phyloP scores from a whole-genome alignment of 2,113 vertebrate genomes.

The Myrmophylax atrothorax region DNA sequence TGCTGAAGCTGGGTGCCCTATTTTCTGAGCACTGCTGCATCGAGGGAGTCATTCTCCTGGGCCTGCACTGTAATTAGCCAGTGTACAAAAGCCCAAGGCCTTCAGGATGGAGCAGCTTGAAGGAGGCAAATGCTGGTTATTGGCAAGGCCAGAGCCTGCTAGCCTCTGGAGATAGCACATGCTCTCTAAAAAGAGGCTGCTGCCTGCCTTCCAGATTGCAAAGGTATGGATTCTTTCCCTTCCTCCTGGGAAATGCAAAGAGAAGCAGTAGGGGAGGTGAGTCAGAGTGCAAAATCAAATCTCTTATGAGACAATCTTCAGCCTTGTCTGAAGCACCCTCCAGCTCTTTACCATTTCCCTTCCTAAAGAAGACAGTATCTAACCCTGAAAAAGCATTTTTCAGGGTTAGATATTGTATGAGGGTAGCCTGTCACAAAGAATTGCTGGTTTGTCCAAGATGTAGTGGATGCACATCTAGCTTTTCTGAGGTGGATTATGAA shows the following conservation, averaged over 20 bases:
- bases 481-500: not conserved
- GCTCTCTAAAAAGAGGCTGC: not conserved
- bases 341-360: not conserved
- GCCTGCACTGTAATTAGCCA: not conserved
- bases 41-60: fast-evolving
- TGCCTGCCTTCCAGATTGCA: not conserved
- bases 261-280: not conserved
- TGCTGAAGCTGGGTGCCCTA: not conserved
- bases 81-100: not conserved
- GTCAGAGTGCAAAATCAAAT: not conserved
- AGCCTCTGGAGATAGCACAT: fast-evolving
- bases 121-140: fast-evolving
- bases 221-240: fast-evolving
- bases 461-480: not conserved
- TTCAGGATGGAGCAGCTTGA: fast-evolving
- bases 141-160: not conserved
- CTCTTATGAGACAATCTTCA: not conserved
- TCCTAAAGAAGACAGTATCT: not conserved
- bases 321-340: not conserved
- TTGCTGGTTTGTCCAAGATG: fast-evolving
- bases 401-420: no score
- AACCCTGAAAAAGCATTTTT: not conserved
- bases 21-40: not conserved
- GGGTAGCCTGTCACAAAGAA: not conserved
- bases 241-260: not conserved